A percentile compares a stretch with the other conserved stretches of the same genome.
These are phyloP conservation scores for Alosa alosa DNA, from an alignment of 2,113 vertebrate genomes.

Conservation along the genomic window DNA sequence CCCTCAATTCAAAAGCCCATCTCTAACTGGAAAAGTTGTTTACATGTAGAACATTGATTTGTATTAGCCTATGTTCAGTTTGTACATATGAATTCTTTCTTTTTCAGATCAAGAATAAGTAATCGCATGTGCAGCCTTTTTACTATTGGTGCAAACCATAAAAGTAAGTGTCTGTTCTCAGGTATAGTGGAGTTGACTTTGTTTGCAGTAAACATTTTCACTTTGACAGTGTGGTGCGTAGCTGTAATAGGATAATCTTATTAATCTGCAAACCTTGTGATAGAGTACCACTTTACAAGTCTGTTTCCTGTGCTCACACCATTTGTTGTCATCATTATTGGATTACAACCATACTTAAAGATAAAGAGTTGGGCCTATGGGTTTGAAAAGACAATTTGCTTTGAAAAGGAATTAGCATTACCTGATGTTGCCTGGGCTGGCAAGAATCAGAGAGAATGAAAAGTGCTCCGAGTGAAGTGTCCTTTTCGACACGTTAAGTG, in stretches of 20 bases:
- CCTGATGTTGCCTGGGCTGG: not conserved
- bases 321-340: not conserved
- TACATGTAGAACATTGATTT: not conserved
- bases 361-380: not conserved
- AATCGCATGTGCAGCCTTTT: slow-evolving; percentile 49
- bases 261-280: not conserved
- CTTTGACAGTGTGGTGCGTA: not conserved
- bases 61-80: not conserved
- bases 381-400: not conserved
- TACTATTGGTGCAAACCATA: slow-evolving; percentile 57
- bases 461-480: not conserved
- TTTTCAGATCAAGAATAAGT: slow-evolving; percentile 61
- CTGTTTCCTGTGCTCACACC: not conserved
- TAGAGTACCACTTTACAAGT: not conserved
- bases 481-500: slow-evolving; percentile 9
- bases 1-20: not conserved
- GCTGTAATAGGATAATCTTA: not conserved
- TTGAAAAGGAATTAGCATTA: not conserved
- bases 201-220: not conserved
- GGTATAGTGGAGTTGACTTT: not conserved
- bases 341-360: not conserved
- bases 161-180: slow-evolving; percentile 58
- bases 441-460: not conserved
- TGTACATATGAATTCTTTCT: not conserved
- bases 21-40: not conserved